phyloP scores from a whole-genome alignment of 35 echinoderm and acorn worm species.

The Apostichopus parvimensis region DNA sequence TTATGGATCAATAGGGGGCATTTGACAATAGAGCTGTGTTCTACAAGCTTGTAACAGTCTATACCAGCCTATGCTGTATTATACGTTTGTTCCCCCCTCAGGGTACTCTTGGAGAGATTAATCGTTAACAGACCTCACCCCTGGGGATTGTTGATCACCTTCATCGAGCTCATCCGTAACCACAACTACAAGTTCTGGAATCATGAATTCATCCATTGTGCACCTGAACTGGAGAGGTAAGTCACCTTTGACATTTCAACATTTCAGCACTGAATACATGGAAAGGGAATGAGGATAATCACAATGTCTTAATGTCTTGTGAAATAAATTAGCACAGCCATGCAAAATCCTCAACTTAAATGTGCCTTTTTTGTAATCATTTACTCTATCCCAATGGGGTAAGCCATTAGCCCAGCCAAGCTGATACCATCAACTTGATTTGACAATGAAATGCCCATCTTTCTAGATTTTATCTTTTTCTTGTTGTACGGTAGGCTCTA shows the following conservation, averaged over 20 bases:
- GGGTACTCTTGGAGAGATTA: constrained; percentile 89
- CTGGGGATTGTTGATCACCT: constrained; percentile 95
- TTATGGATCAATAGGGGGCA: not conserved
- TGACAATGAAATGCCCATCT: no score
- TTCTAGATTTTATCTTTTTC: no score
- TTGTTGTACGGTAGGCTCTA: no score
- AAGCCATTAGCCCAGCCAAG: no score
- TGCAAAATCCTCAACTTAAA: not conserved
- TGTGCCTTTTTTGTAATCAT: no score
- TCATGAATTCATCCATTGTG: constrained; percentile 96
- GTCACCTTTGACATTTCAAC: constrained; percentile 13
- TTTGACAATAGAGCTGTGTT: not conserved
- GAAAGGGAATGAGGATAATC: not conserved
- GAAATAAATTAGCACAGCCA: not conserved
- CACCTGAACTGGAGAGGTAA: constrained; percentile 97
- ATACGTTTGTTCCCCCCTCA: constrained; percentile 15
- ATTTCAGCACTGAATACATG: not conserved
- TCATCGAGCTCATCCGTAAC: constrained; percentile 97
- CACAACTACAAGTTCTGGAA: constrained; percentile 98
- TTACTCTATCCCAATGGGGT: no score
- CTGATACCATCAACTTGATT: no score
- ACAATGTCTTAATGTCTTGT: not conserved
- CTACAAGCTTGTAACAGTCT: not conserved
- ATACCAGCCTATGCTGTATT: not conserved
- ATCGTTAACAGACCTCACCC: constrained; percentile 98